Conservation (phyloP, 2,113 vertebrate genomes). For the Sinocyclocheilus maitianheensis region DNA sequence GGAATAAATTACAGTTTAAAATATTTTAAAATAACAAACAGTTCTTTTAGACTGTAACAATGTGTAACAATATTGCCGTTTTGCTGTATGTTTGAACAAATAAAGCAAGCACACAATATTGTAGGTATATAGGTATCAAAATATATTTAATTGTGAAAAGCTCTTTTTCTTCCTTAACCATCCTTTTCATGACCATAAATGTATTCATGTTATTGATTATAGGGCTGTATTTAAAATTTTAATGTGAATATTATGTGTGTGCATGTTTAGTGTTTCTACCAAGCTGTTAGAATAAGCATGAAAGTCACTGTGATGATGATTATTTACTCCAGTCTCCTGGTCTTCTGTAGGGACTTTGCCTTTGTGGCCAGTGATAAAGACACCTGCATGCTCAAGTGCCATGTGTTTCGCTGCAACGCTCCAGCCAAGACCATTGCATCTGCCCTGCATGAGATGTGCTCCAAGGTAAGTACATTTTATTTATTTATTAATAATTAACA, state of each 20-base stretch:
- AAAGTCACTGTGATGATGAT: neutral
- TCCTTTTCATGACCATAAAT: neutral
- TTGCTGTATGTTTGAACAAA: no score
- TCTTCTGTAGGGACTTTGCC: slow-evolving; percentile 86
- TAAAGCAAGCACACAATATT: no score
- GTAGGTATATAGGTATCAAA: no score
- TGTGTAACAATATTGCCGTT: neutral
- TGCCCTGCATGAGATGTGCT: slow-evolving; percentile 90
- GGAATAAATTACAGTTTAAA: neutral
- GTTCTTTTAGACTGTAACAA: no score
- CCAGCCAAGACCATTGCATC: slow-evolving; percentile 92
- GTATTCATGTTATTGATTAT: neutral
- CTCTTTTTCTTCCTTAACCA: neutral
- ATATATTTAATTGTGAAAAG: no score
- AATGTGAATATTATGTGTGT: neutral
- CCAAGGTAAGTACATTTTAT: slow-evolving; percentile 78
- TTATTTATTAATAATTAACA: no score
- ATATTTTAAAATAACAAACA: no score
- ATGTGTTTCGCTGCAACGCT: slow-evolving; percentile 92
- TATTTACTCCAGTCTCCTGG: slow-evolving; percentile 25
- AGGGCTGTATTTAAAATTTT: neutral
- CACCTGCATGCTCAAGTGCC: slow-evolving; percentile 93
- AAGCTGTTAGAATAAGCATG: neutral
- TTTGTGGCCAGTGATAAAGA: slow-evolving; percentile 96
- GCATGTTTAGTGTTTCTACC: neutral